These are phyloP conservation scores for Falco biarmicus DNA, from an alignment of 2,797 vertebrate genomes.

Conservation along the genomic window DNA sequence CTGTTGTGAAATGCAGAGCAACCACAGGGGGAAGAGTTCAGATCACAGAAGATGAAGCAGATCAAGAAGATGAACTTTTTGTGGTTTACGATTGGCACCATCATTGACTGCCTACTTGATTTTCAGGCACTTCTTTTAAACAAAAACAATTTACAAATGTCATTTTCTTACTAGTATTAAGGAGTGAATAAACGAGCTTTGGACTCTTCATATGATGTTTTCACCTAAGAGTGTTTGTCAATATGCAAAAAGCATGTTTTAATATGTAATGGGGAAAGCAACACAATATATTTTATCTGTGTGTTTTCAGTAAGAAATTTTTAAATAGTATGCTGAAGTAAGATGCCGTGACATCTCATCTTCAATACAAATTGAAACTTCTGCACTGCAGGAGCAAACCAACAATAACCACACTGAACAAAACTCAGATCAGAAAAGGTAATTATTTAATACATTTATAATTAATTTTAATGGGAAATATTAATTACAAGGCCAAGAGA, in stretches of 20 bases:
- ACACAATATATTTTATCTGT: background rate
- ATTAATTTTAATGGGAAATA: background rate
- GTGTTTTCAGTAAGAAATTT: background rate
- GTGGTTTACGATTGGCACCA: background rate
- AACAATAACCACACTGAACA: background rate
- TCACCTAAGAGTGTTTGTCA: background rate
- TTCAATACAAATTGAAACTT: background rate
- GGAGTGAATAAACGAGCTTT: background rate
- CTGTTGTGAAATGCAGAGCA: background rate
- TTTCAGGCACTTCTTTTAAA: background rate
- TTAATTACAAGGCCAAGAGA: background rate
- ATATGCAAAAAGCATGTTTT: background rate
- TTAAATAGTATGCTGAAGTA: background rate
- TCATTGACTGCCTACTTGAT: background rate
- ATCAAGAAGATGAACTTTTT: background rate
- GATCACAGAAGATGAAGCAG: background rate
- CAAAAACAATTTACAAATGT: too few species aligned
- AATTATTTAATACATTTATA: background rate
- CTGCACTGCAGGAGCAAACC: background rate
- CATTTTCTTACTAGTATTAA: background rate
- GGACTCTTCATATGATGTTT: background rate
- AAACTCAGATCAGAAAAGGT: background rate
- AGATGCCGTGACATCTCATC: background rate
- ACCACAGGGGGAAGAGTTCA: background rate
- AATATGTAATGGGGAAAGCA: background rate